A percentile compares a stretch with the other conserved stretches of the same genome.
Evolutionary conservation across 1,140 invertebrate genomes (phyloP).

Genomic region (Cydia splendana): DNA sequence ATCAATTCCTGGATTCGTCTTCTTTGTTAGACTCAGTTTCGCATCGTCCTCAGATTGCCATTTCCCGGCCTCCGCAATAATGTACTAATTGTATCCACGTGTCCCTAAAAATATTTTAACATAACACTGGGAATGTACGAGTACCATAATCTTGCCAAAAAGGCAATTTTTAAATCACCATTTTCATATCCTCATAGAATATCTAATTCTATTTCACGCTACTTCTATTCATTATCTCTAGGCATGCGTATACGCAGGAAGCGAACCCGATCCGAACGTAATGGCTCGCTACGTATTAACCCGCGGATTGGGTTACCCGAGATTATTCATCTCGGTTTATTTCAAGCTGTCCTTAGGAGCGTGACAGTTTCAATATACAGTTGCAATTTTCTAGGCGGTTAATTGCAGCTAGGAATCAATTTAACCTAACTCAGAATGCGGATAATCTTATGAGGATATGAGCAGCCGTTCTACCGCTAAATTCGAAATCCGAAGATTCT

Average conservation of each 20-base stretch:
- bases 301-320: slow-evolving; percentile 12
- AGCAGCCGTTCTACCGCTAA: too few species aligned
- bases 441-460: too few species aligned
- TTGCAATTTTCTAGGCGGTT: slow-evolving; percentile 10
- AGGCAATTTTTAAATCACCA: not conserved
- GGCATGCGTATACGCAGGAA: slow-evolving; percentile 5
- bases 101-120: too few species aligned
- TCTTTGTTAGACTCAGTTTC: too few species aligned
- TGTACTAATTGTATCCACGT: too few species aligned
- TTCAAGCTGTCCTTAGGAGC: slow-evolving; percentile 8
- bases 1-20: too few species aligned
- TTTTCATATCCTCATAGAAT: not conserved
- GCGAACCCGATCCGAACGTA: slow-evolving; percentile 10
- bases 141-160: not conserved
- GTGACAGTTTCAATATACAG: not conserved
- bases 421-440: too few species aligned
- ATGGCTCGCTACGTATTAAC: slow-evolving; percentile 9
- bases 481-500: too few species aligned
- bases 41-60: too few species aligned
- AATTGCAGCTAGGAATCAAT: not conserved
- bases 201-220: not conserved
- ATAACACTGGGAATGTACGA: too few species aligned
- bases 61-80: too few species aligned
- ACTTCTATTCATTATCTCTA: not conserved
- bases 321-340: slow-evolving; percentile 3